Percentiles rank a stretch among this genome's conserved stretches.
phyloP scores from a whole-genome alignment of 2,797 vertebrate species.

The Lycodopsis pacificus region DNA sequence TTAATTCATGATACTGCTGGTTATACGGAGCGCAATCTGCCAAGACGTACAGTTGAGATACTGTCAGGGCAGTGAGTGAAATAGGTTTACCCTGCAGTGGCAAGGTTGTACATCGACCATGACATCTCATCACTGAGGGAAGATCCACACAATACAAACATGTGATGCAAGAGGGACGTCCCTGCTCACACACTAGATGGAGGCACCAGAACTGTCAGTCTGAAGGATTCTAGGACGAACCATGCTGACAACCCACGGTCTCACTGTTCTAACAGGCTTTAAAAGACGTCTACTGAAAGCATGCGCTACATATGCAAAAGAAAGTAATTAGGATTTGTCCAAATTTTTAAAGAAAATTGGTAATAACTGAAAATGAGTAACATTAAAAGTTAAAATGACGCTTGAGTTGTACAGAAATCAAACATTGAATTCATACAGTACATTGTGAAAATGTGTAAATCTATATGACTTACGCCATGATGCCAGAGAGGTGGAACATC shows the following conservation, averaged over 20 bases:
- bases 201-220: background rate
- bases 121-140: conserved; percentile 23
- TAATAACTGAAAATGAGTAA: background rate
- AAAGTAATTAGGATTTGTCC: background rate
- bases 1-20: conserved; percentile 27
- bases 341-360: background rate
- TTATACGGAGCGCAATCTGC: conserved; percentile 8
- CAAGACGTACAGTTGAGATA: conserved; percentile 7
- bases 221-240: background rate
- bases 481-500: conserved; percentile 97
- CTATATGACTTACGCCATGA: conserved; percentile 95
- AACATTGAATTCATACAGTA: background rate
- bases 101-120: conserved; percentile 18
- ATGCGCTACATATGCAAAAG: background rate
- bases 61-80: conserved; percentile 18
- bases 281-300: background rate
- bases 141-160: conserved; percentile 6
- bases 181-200: background rate
- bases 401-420: background rate
- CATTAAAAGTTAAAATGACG: background rate
- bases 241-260: background rate
- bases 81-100: conserved; percentile 17
- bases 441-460: background rate
- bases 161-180: conserved; percentile 4
- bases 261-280: background rate